Evolutionary conservation across 2,113 vertebrate species (phyloP), one percentile per base, ranked within the genome.

Genomic region (Cromileptes altivelis): DNA sequence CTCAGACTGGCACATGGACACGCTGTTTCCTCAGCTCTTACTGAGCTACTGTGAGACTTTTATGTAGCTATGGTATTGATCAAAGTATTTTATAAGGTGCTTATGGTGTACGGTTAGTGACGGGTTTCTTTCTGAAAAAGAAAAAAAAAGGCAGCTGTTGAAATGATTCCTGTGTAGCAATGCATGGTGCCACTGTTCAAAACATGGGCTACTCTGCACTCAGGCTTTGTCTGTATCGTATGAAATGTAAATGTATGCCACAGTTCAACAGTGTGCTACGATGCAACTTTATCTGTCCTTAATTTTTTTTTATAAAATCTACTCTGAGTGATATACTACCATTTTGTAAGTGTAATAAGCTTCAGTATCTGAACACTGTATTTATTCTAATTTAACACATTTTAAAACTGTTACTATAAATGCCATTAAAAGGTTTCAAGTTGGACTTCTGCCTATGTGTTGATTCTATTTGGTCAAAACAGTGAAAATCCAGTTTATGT

Each of bases 321-420:
- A 18, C 7, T 45, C 30, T 76, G 27, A 67, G 27, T 78, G 19
- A 65, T 72, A 50, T 72, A 23, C 19, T 47, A 27, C 25, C 37
- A 56, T 67, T 86, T 87, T 92, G 58, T 85, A 84, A 75, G 82
- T 58, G 25, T 68, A 13, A 15, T 63, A 69, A 25, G 8, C 37
- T 70, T 72, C 40, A 56, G 18, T 40, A 76, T 69, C 47, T 85
- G 62, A 87, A 80, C 64, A 76, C 21, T 85, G 76, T 93, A 90
- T 93, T 92, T 91, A 88, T 93, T 90, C 40, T 86, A 81, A 86
- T 85, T 86, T 81, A 88, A 81, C 23, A 40, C 37, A 61, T 73
- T 62, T 83, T 79, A n/a, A 88, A 88, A 71, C 49, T 58, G 60
- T 79, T 79, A 70, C 52, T 87, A 47, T 86, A 78, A 74, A 82